These are phyloP conservation scores for Sycophila sp. DNA, from an alignment of 1,140 invertebrate genomes.

Conservation along the genomic window DNA sequence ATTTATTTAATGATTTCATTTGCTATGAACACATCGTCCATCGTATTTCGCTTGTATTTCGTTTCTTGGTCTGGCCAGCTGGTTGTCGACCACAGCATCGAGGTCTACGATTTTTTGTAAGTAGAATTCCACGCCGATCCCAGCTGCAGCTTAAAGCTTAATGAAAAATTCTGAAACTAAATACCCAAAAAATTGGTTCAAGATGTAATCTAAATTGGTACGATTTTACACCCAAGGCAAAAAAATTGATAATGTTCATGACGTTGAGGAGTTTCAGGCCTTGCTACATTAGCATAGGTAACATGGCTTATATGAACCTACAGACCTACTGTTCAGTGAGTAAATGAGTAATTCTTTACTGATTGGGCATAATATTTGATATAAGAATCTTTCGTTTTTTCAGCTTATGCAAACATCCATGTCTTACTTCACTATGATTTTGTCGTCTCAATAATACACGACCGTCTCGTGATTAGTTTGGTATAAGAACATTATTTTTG, in stretches of 20 bases:
- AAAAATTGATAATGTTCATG: constrained; percentile 1
- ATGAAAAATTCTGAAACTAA: no score
- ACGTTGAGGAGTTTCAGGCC: constrained; percentile 6
- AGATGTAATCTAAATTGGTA: constrained; percentile 10
- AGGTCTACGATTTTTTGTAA: neutral
- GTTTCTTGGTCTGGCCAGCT: constrained; percentile 20
- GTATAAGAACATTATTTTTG: no score
- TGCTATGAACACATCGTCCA: neutral
- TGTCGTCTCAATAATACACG: constrained; percentile 1
- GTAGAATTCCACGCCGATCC: neutral
- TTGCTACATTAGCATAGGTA: constrained; percentile 4
- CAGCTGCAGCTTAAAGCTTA: no score
- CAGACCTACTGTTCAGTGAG: constrained; percentile 17
- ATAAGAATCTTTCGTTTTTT: neutral
- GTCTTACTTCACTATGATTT: constrained; percentile 23
- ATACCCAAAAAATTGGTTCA: neutral
- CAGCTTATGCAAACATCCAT: constrained; percentile 17
- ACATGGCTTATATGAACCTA: constrained; percentile 3
- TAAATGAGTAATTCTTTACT: neutral
- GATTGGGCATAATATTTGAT: no score
- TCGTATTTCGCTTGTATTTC: constrained; percentile 11
- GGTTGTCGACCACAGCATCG: neutral
- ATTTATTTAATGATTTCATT: constrained; percentile 1
- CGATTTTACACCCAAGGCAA: neutral
- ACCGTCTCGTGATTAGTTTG: no score